Evolutionary conservation across 2,888 invertebrate genomes (phyloP), one percentile per base, ranked within the genome.

Genomic region (Rotaria sp.): DNA sequence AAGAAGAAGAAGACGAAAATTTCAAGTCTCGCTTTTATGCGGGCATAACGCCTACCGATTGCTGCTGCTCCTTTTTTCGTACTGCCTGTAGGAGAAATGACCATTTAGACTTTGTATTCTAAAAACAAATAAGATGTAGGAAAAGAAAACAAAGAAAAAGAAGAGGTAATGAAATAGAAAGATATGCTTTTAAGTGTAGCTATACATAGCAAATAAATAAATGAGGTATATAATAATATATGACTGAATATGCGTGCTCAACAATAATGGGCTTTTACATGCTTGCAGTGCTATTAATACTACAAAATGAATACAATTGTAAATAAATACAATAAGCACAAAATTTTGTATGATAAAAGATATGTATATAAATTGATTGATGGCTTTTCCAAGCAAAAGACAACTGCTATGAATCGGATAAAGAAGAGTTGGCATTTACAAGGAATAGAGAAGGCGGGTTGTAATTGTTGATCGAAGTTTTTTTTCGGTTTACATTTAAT

Each of bases 81-180:
- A 86, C 52, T 80, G 86, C 86, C 41, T 85, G 74, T 75, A 86
- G 74, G 30, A 86, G 50, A 86, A 86, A 86, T 55, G 86, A 55
- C 86, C 86, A 86, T 86, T 86, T 86, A 85, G 86, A 86, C 57
- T 80, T 85, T 18, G 48, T 38, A 84, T 67, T 84, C 35, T 84
- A 84, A 86, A 80, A 80, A 80, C 80, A 45, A 80, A 80, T 45
- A 80, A 80, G 13, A 80, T 2, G 80, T 38, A 80, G 80, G 35
- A 80, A 38, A 80, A 80, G 41, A 38, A 21, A 18, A 67, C 59
- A 59, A 75, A 4, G 24, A 45, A 21, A 35, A 80, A 0, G 10
- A 45, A 45, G 26, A 13, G 45, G 24, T 38, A 11, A 26, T n/a
- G 67, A 67, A 35, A 21, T 35, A 26, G 1, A 15, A 67, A 1